Base-by-base conservation (phyloP, 2,888 invertebrate genomes). In the Volucella inflata region DNA sequence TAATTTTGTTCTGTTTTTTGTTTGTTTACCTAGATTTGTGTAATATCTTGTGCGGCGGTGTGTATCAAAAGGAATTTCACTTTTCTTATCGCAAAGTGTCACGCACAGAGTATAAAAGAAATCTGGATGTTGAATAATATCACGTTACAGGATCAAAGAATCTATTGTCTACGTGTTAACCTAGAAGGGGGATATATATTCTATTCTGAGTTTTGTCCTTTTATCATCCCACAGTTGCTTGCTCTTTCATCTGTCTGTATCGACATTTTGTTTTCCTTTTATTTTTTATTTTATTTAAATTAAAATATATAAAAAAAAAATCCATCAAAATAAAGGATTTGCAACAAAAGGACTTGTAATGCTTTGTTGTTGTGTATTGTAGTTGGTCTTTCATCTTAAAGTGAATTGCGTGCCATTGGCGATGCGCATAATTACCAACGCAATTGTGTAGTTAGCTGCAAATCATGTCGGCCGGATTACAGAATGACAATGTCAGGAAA, bases 91-190 rank as follows among this genome's bases (percentile, higher is more conserved):
- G 44, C 51, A n/a, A 68, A 78, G 46, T 74, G 83, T 83, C 83
- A 78, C 74, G 78, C 62, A 78, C 83, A 83, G 68, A 44, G 36
- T 6, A 82, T 82, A 72, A 59, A 51, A 40, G 60, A 72, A 77
- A 82, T 82, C 82, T 48, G 42, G 42, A 48, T 62, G 21, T 51
- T 44, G 44, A 82, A 72, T 68, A 72, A 72, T 83, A 78, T 78
- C 83, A 79, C 48, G 64, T 79, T 68, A 68, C 83, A 16, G 64
- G 74, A 83, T 83, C 78, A 83, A 74, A 78, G 78, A 60, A 64
- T 57, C 68, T 50, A 78, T 78, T 83, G 68, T 83, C 53, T 78
- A 55, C 59, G 40, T 44, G 76, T 76, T 60, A 68, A 60, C 77
- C 62, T 77, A 75, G 46, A 14, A 59, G 4, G 67, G 51, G 21